Conservation (phyloP, 2,888 invertebrate genomes). For the Tetrapedia diversipes region DNA sequence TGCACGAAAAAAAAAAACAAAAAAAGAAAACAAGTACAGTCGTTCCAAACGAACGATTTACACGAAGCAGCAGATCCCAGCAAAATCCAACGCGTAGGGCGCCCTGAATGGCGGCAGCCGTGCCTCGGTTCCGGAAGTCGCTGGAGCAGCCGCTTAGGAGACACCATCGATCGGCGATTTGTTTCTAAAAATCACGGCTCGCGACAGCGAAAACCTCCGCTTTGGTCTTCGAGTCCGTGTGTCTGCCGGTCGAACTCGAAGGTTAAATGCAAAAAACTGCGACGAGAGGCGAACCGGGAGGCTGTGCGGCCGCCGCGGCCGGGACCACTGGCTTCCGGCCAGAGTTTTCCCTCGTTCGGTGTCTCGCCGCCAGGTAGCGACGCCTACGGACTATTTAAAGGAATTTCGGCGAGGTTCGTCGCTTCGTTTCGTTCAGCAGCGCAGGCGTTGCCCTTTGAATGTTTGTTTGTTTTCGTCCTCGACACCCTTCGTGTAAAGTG, state of each 20-base stretch:
- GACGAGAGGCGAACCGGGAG: conserved; percentile 50
- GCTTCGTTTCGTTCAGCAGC: conserved; percentile 85
- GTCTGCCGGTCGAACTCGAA: conserved; percentile 57
- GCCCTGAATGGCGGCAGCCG: not conserved
- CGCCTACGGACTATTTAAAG: conserved; percentile 85
- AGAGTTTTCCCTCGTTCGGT: conserved; percentile 76
- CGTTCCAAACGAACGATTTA: not conserved
- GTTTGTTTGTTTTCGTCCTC: conserved; percentile 72
- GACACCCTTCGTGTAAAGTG: conserved; percentile 60
- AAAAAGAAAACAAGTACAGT: not conserved
- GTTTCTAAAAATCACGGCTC: not conserved
- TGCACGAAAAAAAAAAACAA: conserved; percentile 3
- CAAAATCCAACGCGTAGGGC: not conserved
- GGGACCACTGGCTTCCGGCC: conserved; percentile 76
- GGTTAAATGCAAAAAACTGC: conserved; percentile 69
- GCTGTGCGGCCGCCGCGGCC: conserved; percentile 65
- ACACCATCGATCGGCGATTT: too few relatives aligned
- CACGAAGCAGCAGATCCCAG: not conserved
- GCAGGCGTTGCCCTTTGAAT: conserved; percentile 82
- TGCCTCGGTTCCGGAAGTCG: conserved; percentile 25
- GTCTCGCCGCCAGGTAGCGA: conserved; percentile 84
- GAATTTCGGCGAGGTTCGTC: conserved; percentile 83
- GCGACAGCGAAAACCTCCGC: too few relatives aligned
- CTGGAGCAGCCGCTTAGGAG: not conserved
- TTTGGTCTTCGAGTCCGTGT: not conserved